A percentile compares a stretch with the other conserved stretches of the same genome.
Evolutionary conservation across 1,140 invertebrate genomes (phyloP).

Genomic region (Reticulitermes speratus): DNA sequence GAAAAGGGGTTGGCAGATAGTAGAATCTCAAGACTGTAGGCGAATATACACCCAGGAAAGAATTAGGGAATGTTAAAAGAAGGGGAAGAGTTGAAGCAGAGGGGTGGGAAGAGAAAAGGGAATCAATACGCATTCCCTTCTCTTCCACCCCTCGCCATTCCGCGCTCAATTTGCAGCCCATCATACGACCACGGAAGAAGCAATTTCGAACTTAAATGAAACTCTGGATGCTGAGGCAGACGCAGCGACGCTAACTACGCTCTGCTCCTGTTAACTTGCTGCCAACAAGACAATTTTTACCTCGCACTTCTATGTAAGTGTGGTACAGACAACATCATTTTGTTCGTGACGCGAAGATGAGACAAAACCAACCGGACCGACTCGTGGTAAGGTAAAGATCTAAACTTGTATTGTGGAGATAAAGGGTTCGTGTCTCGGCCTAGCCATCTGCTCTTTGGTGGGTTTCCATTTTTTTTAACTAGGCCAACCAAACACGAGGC

Average conservation of each 20-base stretch:
- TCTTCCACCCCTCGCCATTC: too few relatives aligned
- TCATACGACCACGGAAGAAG: background rate
- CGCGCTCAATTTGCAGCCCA: constrained; percentile 14
- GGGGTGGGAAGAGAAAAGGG: background rate
- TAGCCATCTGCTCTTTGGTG: too few relatives aligned
- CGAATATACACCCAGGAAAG: background rate
- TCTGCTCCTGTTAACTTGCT: background rate
- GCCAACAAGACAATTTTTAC: background rate
- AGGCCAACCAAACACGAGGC: too few relatives aligned
- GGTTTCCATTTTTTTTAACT: too few relatives aligned
- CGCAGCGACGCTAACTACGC: too few relatives aligned
- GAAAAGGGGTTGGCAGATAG: background rate
- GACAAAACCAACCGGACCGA: too few relatives aligned
- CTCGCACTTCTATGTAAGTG: too few relatives aligned
- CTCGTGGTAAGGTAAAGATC: too few relatives aligned
- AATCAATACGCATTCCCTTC: background rate
- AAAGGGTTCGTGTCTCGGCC: too few relatives aligned
- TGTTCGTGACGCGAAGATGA: too few relatives aligned
- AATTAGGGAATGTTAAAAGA: background rate
- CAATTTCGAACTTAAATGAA: constrained; percentile 14
- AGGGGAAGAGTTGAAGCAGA: background rate
- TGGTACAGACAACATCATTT: too few relatives aligned
- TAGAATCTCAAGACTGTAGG: background rate
- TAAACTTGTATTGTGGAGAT: too few relatives aligned
- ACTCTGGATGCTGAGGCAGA: background rate